Percentiles rank a stretch among this genome's conserved stretches.
These are phyloP conservation scores for Tuberolachnus salignus DNA, from an alignment of 2,888 invertebrate genomes.

Conservation along the genomic window DNA sequence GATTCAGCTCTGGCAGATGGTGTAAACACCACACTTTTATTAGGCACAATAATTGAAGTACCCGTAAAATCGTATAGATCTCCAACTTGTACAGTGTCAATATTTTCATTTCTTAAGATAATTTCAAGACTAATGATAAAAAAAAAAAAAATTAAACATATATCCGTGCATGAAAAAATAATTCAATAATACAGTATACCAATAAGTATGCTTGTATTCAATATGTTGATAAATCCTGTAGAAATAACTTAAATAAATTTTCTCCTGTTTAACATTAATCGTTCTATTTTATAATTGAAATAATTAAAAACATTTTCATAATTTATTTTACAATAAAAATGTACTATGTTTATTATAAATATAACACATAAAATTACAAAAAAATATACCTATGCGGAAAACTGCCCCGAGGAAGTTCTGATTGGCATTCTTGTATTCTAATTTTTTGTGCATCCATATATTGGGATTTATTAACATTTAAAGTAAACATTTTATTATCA, in stretches of 20 bases:
- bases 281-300: too few relatives aligned
- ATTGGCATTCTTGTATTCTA: slow-evolving; percentile 95
- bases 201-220: too few relatives aligned
- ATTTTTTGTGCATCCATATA: slow-evolving; percentile 99
- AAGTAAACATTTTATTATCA: slow-evolving; percentile 86
- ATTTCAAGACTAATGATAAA: slow-evolving; percentile 82
- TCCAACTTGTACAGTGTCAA: slow-evolving; percentile 92
- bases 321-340: too few relatives aligned
- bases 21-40: slow-evolving; percentile 83
- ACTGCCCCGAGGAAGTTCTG: slow-evolving; percentile 93
- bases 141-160: slow-evolving; percentile 35
- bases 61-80: slow-evolving; percentile 91
- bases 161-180: background rate
- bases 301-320: too few relatives aligned
- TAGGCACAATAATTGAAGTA: slow-evolving; percentile 95
- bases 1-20: slow-evolving; percentile 88
- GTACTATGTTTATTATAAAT: too few relatives aligned
- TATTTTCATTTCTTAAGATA: slow-evolving; percentile 91
- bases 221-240: too few relatives aligned
- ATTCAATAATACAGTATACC: too few relatives aligned
- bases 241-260: too few relatives aligned
- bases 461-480: slow-evolving; percentile 90
- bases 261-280: too few relatives aligned
- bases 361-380: too few relatives aligned
- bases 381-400: slow-evolving; percentile 81